Evolutionary conservation across 1,140 invertebrate genomes (phyloP).

Genomic region (Musca vetustissima): DNA sequence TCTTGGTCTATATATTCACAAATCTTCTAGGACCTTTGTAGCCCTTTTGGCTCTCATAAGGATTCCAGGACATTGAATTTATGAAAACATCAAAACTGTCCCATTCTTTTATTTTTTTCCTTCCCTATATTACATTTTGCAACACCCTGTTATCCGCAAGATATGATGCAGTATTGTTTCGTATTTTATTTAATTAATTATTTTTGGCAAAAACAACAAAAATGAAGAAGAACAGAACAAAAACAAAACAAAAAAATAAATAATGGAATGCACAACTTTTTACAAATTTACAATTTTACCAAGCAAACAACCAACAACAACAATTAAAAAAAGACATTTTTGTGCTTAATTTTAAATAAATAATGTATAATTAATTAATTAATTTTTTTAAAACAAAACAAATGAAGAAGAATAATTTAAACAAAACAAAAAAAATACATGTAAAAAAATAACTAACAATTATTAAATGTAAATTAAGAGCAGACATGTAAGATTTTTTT

Average conservation of each 20-base stretch:
- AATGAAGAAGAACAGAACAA: too few species aligned
- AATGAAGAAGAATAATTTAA: background rate
- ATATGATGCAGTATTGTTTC: background rate
- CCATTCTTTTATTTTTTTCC: too few species aligned
- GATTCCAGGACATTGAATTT: too few species aligned
- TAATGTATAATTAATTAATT: slow-evolving; percentile 3
- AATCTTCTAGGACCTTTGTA: too few species aligned
- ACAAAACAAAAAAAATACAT: background rate
- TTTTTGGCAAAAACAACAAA: background rate
- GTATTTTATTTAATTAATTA: background rate
- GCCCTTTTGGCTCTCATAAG: too few species aligned
- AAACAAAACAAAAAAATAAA: slow-evolving; percentile 9
- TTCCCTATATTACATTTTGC: too few species aligned
- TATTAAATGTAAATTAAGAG: background rate
- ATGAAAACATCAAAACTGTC: too few species aligned
- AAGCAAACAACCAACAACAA: slow-evolving; percentile 14
- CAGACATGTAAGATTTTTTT: too few species aligned
- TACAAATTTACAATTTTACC: slow-evolving; percentile 18
- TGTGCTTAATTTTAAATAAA: slow-evolving; percentile 21
- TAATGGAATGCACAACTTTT: slow-evolving; percentile 14
- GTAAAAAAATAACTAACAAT: background rate
- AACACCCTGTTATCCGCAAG: too few species aligned
- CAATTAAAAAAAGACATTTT: slow-evolving; percentile 21
- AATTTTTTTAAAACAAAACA: background rate
- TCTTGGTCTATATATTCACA: too few species aligned